phyloP scores from a whole-genome alignment of 2,888 invertebrate genomes.

The Andrena fulva region DNA sequence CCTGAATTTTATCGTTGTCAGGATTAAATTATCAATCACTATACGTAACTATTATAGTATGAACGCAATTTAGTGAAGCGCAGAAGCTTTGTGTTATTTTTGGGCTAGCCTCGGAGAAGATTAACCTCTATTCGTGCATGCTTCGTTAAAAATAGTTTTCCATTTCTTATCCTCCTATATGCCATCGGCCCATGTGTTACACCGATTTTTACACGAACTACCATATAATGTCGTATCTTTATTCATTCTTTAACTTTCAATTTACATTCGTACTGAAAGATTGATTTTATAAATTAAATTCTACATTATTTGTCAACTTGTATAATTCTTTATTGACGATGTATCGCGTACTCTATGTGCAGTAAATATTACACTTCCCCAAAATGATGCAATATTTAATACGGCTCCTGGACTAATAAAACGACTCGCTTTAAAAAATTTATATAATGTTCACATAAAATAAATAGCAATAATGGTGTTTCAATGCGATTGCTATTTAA shows the following conservation, averaged over 20 bases:
- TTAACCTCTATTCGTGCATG: constrained; percentile 82
- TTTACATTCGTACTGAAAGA: not conserved
- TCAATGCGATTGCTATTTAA: constrained; percentile 22
- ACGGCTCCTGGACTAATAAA: not conserved
- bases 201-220: constrained; percentile 24
- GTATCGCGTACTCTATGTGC: not conserved
- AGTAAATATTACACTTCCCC: not conserved
- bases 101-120: constrained; percentile 80
- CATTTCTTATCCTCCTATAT: constrained; percentile 67
- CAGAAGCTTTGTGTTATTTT: constrained; percentile 80
- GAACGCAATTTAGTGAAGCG: constrained; percentile 67
- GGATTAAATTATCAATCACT: not conserved
- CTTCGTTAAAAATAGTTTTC: constrained; percentile 80
- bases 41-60: constrained; percentile 44
- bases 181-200: constrained; percentile 44
- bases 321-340: constrained; percentile 6
- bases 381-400: constrained; percentile 8
- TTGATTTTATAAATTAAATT: not conserved
- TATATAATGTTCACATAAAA: constrained; percentile 6
- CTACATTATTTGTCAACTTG: not conserved
- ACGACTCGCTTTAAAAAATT: not conserved
- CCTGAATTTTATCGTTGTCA: not conserved
- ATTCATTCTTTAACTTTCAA: constrained; percentile 13
- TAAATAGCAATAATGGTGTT: constrained; percentile 9
- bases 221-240: not conserved